Conservation (phyloP, 2,888 invertebrate species). For the Mylabris sibirica region DNA sequence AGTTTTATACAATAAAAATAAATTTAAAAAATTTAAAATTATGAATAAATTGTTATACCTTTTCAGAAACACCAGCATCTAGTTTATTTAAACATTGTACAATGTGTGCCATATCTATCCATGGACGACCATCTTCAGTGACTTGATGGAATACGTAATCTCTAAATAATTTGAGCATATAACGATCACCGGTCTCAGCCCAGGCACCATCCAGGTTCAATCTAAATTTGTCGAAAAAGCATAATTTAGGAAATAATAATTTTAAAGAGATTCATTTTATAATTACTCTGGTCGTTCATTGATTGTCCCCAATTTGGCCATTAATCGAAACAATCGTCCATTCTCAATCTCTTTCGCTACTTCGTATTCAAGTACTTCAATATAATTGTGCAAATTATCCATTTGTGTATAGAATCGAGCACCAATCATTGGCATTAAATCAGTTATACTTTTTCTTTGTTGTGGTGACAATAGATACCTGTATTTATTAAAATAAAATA, state of each 20-base stretch:
- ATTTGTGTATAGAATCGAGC: constrained; percentile 96
- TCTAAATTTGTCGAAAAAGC: constrained; percentile 60
- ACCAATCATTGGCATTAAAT: constrained; percentile 99
- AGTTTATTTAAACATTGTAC: constrained; percentile 93
- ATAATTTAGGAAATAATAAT: constrained; percentile 11
- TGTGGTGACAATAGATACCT: constrained; percentile 77
- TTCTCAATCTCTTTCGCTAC: constrained; percentile 94
- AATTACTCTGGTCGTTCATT: constrained; percentile 92
- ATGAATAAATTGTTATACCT: too few species aligned
- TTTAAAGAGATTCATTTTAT: neutral
- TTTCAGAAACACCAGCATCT: constrained; percentile 81
- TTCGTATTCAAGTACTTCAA: constrained; percentile 90
- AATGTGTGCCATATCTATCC: constrained; percentile 96
- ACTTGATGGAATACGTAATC: constrained; percentile 98
- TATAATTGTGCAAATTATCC: constrained; percentile 86
- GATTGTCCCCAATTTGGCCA: constrained; percentile 91
- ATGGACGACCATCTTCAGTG: constrained; percentile 89
- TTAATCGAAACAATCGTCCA: constrained; percentile 87
- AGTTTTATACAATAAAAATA: constrained; percentile 24
- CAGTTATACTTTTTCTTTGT: constrained; percentile 82
- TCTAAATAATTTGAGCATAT: constrained; percentile 96
- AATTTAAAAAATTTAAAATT: neutral
- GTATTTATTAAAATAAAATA: constrained; percentile 18
- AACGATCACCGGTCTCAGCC: constrained; percentile 98
- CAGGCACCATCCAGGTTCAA: constrained; percentile 92